Percentiles rank a stretch among this genome's conserved stretches.
Evolutionary conservation across 2,797 vertebrate species (phyloP).

Genomic region (Enteromius unitaeniatus): DNA sequence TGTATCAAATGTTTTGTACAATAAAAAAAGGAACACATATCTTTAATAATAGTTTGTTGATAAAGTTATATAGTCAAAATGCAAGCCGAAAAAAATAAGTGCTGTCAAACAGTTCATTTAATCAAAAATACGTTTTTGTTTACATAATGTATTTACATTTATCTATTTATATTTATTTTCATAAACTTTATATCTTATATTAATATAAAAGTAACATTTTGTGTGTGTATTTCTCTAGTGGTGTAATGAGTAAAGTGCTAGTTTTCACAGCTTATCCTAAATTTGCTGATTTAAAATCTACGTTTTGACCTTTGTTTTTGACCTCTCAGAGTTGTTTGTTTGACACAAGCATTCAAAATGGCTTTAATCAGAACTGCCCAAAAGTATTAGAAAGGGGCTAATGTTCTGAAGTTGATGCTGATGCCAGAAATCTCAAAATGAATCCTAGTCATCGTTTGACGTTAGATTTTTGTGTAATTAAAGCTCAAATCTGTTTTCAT

Average conservation of each 20-base stretch:
- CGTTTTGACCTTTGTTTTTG: background rate
- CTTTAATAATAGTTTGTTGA: background rate
- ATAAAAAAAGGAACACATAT: background rate
- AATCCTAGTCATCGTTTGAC: background rate
- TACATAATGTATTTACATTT: too few species aligned
- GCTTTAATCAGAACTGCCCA: background rate
- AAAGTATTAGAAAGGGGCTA: background rate
- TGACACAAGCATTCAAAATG: background rate
- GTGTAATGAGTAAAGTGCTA: background rate
- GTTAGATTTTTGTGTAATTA: background rate
- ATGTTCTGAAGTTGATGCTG: background rate
- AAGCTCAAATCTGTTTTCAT: background rate
- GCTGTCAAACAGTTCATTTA: too few species aligned
- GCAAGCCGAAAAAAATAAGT: background rate
- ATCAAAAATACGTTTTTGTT: too few species aligned
- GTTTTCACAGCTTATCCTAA: background rate
- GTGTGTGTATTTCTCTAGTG: background rate
- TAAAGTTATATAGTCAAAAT: background rate
- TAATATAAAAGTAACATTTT: too few species aligned
- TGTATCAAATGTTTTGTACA: background rate
- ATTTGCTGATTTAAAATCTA: background rate
- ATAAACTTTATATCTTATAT: too few species aligned
- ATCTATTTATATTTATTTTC: too few species aligned
- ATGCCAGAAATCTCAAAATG: background rate
- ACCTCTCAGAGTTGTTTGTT: slow-evolving; percentile 29